Evolutionary conservation across 2,888 invertebrate genomes (phyloP).

Genomic region (Hemaris fuciformis): DNA sequence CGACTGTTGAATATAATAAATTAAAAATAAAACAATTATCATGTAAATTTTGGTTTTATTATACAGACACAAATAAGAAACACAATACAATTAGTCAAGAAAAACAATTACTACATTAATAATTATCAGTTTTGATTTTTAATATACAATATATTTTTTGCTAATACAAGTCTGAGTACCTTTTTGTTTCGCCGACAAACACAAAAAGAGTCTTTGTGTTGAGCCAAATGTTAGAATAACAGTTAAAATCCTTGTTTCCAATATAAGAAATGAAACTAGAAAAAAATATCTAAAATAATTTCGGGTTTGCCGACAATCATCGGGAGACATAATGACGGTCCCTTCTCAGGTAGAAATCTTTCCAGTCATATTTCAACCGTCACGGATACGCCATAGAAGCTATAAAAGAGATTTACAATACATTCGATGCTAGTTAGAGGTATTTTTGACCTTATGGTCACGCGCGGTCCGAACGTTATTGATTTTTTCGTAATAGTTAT

Average conservation of each 20-base stretch:
- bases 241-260: conserved; percentile 64
- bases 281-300: conserved; percentile 68
- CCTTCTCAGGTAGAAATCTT: conserved; percentile 77
- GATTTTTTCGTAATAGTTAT: conserved; percentile 65
- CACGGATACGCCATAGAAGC: conserved; percentile 68
- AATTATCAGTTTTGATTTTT: background rate
- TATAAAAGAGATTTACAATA: conserved; percentile 79
- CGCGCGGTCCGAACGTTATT: conserved; percentile 65
- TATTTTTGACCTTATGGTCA: conserved; percentile 66
- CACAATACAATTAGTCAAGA: background rate
- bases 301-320: conserved; percentile 75
- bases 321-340: conserved; percentile 70
- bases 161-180: conserved; percentile 10
- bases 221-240: conserved; percentile 53
- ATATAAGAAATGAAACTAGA: conserved; percentile 52
- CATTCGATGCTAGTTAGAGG: conserved; percentile 72
- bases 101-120: background rate
- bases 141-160: background rate
- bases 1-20: conserved; percentile 64
- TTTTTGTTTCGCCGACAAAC: conserved; percentile 53
- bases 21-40: conserved; percentile 60
- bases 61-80: conserved; percentile 17
- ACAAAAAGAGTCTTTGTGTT: conserved; percentile 46
- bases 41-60: conserved; percentile 39
- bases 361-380: conserved; percentile 78